Base-by-base conservation (phyloP, 2,888 invertebrate genomes). In the Athalia circularis region DNA sequence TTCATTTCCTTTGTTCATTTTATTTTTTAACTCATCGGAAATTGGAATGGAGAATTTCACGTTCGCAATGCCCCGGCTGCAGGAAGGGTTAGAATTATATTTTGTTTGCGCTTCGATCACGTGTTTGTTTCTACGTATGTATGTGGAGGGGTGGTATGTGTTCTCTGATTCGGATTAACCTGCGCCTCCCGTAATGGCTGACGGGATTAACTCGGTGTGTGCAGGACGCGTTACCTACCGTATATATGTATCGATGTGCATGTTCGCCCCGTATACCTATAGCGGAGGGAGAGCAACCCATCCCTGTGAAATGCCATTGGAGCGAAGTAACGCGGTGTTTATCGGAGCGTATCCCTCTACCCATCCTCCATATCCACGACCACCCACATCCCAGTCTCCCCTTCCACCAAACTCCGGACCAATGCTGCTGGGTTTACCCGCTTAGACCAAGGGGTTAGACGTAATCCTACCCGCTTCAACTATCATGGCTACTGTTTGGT, bases 321-420 rank as follows among this genome's bases (percentile, higher is more conserved):
- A 86, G 85, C 82, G 81, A 87, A 88, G 87, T 88, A 87, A 88
- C 85, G 85, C 84, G 83, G 88, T 88, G 89, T 88, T 89, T 88
- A 88, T 89, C 88, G 88, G 86, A 84, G 86, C 86, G 85, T 87
- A 88, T 87, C 84, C 86, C 85, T 82, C 82, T 82, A 84, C 84
- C 85, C 82, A 82, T 82, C 84, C 82, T 29, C 61, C 29, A 29
- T 29, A 29, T 29, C 29, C 29, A 29, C 29, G 29, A 29, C 29
- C 29, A 15, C 62, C 13, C 9, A n/a, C 54, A 54, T 57, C 72
- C 9, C 13, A 43, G 43, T n/a, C 75, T 15, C 57, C 59, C 59
- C 59, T 47, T 59, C 72, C 59, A 72, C 45, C 47, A 59, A 45
- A 47, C 68, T 68, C 68, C 15, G 52, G 72, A 59, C 72, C 79